Evolutionary conservation across 2,113 vertebrate species (phyloP), one percentile per base, ranked within the genome.

Genomic region (Stomatorhinus ivindoensis): DNA sequence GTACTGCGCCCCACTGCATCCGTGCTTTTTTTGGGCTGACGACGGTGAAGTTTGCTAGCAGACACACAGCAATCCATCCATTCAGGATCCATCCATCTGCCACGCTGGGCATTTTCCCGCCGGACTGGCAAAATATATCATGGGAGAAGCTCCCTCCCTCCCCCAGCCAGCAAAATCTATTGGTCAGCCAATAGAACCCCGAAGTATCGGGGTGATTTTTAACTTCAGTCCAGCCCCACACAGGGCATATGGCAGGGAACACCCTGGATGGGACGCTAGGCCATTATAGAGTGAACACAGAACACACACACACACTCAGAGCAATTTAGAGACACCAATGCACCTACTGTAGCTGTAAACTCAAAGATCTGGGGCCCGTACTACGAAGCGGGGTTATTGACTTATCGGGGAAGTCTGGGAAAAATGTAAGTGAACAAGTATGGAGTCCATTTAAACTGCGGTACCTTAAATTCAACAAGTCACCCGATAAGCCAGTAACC

Each of bases 1-100:
- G 97, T 93, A 80, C 1, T 5, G 73, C 11, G 4, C 3, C 73
- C 21, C 46, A 48, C 39, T 21, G 11, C 39, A 19, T 42, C 19
- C 9, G 19, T 3, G 42, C 21, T 42, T 84, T 11, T 11, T 21
- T 47, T 47, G 69, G 69, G 6, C 73, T 35, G 73, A 42, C 11
- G 4, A 42, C 35, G 17, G 9, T 1, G 1, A 42, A 4, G 2
- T 35, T 80, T 80, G 5, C 73, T 19, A 6, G 5, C 73, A 80
- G 73, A 80, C 6, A 80, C 73, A 80, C 35, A 19, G 31, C 1
- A 35, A 39, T 42, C 15, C 35, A 42, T 42, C 35, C 35, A 27
- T 42, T 39, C 73, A 1, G 17, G 4, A 80, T 39, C 15, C 73
- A 19, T 80, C 35, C n/a, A 31, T 69, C 61, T 69, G 61, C n/a